These are phyloP conservation scores for Stegana nigrithorax DNA, from an alignment of 2,888 invertebrate genomes.

Conservation along the genomic window DNA sequence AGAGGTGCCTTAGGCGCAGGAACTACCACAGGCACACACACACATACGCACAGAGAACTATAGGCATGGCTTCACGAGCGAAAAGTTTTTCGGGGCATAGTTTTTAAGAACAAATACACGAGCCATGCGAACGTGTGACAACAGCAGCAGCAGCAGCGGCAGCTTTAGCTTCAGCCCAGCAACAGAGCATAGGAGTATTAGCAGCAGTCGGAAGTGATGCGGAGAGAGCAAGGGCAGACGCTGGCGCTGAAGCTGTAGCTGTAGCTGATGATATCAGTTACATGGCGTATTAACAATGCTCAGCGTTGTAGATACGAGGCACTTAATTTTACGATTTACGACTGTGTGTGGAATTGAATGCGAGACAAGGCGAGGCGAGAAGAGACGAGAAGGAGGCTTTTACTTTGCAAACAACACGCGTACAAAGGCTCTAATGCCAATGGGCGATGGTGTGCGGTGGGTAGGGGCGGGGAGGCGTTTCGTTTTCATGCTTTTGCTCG, in stretches of 20 bases:
- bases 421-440: no score
- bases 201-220: no score
- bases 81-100: constrained; percentile 5
- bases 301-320: background rate
- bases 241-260: no score
- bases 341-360: background rate
- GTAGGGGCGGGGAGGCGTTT: constrained; percentile 6
- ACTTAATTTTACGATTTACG: constrained; percentile 12
- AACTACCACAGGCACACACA: background rate
- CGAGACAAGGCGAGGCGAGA: background rate
- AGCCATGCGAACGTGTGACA: background rate
- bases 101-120: constrained; percentile 8
- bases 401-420: background rate
- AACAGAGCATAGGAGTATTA: no score
- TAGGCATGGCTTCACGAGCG: background rate
- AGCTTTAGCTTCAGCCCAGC: background rate
- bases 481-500: constrained; percentile 15
- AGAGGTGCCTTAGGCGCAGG: background rate
- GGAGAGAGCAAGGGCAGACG: background rate
- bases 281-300: constrained; percentile 18
- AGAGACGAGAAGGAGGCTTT: background rate
- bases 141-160: background rate
- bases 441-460: no score
- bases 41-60: background rate
- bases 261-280: constrained; percentile 13